A percentile compares a stretch with the other conserved stretches of the same genome.
phyloP scores from a whole-genome alignment of 2,113 vertebrate genomes.

The Albula glossodonta region DNA sequence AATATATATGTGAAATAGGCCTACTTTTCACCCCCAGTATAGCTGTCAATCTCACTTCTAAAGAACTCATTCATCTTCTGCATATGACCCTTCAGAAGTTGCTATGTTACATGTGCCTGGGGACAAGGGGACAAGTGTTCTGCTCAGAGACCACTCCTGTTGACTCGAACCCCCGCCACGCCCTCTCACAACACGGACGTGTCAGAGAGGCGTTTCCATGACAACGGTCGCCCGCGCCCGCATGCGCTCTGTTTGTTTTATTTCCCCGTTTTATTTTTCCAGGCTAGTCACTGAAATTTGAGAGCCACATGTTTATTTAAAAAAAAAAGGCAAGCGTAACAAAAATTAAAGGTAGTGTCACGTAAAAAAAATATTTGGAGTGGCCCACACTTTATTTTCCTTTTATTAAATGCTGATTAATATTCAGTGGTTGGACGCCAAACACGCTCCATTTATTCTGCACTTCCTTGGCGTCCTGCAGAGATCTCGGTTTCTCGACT shows the following conservation, averaged over 20 bases:
- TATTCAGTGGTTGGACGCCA: constrained; percentile 81
- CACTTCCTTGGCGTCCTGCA: constrained; percentile 76
- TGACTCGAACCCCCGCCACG: neutral
- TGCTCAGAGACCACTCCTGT: neutral
- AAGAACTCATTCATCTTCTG: neutral
- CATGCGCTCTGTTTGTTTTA: neutral
- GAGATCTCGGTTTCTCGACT: constrained; percentile 71
- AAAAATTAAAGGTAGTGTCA: constrained; percentile 14
- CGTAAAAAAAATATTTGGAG: constrained; percentile 73
- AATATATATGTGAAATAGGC: neutral
- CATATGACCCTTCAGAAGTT: neutral
- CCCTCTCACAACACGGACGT: neutral
- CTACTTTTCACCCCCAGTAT: neutral
- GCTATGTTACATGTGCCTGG: neutral
- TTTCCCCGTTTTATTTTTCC: constrained; percentile 7
- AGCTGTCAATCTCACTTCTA: neutral
- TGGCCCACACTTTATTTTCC: constrained; percentile 79
- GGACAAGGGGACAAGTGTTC: constrained; percentile 2
- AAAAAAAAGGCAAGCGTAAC: constrained; percentile 23
- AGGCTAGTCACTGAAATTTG: constrained; percentile 1
- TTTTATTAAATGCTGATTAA: constrained; percentile 80
- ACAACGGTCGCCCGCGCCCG: neutral
- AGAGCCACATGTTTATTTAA: constrained; percentile 23
- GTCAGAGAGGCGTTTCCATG: neutral
- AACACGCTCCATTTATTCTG: constrained; percentile 75